Evolutionary conservation across 2,113 vertebrate species (phyloP), one percentile per base, ranked within the genome.

Genomic region (Cinclus mexicanus): DNA sequence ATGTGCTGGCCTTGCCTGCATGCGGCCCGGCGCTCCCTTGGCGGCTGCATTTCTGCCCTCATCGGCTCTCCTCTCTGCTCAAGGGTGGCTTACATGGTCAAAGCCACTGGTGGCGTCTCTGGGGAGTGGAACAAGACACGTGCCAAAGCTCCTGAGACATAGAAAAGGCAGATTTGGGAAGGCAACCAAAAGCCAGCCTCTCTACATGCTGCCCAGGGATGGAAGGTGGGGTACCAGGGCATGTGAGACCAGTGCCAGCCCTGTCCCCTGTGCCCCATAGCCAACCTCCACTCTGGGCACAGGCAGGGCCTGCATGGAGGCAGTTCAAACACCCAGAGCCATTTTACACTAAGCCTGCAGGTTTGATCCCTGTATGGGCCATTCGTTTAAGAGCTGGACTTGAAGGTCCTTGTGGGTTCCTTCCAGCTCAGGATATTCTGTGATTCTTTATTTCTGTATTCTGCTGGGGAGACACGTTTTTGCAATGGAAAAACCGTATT

Each of bases 171-270:
- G 1, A 29, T 19, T 26, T 67, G 55, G 79, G 50, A 78, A 71
- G 42, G 60, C 42, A 85, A 14, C 16, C 52, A 59, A 47, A 86
- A 78, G 7, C 39, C 63, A 41, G 13, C 12, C 24, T 35, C 15
- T 19, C 47, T 80, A 20, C 7, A 0, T 64, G 37, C 49, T 24
- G 26, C 52, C 14, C 0, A 1, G 12, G 46, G 42, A 10, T 13
- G 37, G 46, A 85, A 12, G 16, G 6, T 39, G 0, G 2, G 22
- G 22, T 65, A 29, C 10, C 25, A 11, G 25, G 68, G 21, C 23
- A 16, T 0, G 0, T 1, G 3, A 26, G 3, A 25, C 3, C 29
- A 44, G 12, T 83, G 42, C 55, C 68, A 65, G 29, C 60, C 29
- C 18, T 60, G n/a, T 50, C 67, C n/a, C 21, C 22, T 33, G 6